phyloP scores from a whole-genome alignment of 2,113 vertebrate genomes.

The Grallaria varia region DNA sequence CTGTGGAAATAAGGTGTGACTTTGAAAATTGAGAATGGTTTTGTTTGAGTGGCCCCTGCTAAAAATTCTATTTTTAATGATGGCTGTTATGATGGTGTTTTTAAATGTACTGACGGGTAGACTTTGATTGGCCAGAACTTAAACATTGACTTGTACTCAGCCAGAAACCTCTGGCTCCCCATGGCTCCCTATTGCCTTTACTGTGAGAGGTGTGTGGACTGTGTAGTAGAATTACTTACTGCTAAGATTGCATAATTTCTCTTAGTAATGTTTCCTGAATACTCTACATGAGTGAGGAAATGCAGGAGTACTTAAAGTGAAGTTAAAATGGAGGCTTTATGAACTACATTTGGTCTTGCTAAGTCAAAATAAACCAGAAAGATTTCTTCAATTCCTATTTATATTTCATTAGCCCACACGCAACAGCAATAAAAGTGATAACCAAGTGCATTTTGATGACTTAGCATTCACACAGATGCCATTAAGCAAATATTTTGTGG shows the following conservation, averaged over 20 bases:
- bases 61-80: not conserved
- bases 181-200: not conserved
- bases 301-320: not conserved
- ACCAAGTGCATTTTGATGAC: not conserved
- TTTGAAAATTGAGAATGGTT: not conserved
- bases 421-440: not conserved
- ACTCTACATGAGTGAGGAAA: not conserved
- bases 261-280: not conserved
- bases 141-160: not conserved
- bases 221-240: not conserved
- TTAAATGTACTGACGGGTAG: not conserved
- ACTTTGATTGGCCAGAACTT: not conserved
- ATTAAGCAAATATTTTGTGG: not conserved
- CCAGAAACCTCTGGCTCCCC: not conserved
- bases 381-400: not conserved
- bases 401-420: not conserved
- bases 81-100: rapidly evolving
- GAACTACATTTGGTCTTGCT: not conserved
- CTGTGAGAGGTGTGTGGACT: not conserved
- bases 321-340: not conserved
- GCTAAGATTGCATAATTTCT: not conserved
- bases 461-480: not conserved
- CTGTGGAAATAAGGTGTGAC: not conserved
- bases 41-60: not conserved
- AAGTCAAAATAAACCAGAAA: not conserved